Evolutionary conservation across 2,888 invertebrate species (phyloP), one percentile per base, ranked within the genome.

Genomic region (Sesamia inferens): DNA sequence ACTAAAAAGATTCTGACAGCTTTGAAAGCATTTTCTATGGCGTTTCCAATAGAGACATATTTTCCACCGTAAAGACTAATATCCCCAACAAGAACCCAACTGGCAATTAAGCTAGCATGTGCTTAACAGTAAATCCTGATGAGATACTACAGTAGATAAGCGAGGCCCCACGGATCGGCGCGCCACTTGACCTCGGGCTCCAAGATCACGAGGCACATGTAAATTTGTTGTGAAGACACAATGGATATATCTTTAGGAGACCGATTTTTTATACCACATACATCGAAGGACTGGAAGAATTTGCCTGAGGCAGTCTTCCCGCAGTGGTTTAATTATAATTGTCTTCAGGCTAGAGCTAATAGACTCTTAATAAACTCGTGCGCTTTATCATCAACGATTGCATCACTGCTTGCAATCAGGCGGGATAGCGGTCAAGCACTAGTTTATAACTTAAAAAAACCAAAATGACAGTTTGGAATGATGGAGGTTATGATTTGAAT

Each of bases 121-220:
- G 31, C n/a, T 44, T 78, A 71, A 74, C 74, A 74, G 78, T 81
- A 81, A 74, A 81, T 76, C 68, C 48, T 74, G 57, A 69, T 62
- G 74, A 74, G 71, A 81, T 78, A 74, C 68, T 61, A 81, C 74
- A 63, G 61, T 14, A 69, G 81, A 81, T 69, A 74, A 59, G 63
- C 68, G 68, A 71, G 63, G 57, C 71, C 68, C 61, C 68, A 71
- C 78, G 58, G 68, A 47, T 14, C 42, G 67, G 59, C 57, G 59
- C 31, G 71, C 59, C 78, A 64, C 68, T 81, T 81, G 81, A 81
- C 78, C 81, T 64, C 69, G 47, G 64, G 51, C 71, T 54, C 68
- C 42, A 67, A 81, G 70, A 72, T 72, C 80, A 81, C 62, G 62
- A 71, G 59, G n/a, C 74, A 70, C 59, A 66, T 77, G 70, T 65